Evolutionary conservation across 2,797 vertebrate species (phyloP), one percentile per base, ranked within the genome.

Genomic region (Columba guinea): DNA sequence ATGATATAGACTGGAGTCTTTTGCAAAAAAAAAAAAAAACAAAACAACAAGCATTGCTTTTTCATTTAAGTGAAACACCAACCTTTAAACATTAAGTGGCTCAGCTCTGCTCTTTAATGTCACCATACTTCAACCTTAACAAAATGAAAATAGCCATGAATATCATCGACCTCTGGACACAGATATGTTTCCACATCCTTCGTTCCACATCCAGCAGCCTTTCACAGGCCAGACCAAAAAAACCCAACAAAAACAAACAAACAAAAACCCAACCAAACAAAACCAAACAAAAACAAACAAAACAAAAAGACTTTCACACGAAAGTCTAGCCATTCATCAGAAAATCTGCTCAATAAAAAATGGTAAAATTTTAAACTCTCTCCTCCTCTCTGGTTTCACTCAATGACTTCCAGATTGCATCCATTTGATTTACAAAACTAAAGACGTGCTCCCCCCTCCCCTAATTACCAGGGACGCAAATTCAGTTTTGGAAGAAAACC

Each of bases 401-500:
- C 82, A 49, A 80, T 91, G 74, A 21, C 37, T 95, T 94, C 88
- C 90, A 89, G 84, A 93, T 84, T 93, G 74, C 34, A 81, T 24
- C 74, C 21, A 24, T 76, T 37, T 80, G 46, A 75, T 84, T 80
- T 64, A 20, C 22, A 32, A 78, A 89, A 93, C 37, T 46, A 64
- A 73, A 84, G 64, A 59, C 1, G 53, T 80, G 34, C 49, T 88
- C 13, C 30, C 41, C 37, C n/a, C 65, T 55, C 68, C 51, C 21
- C n/a, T 80, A 81, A 84, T 89, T 87, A 73, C 41, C 49, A 58
- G 69, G 77, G 74, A 60, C 60, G 63, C 85, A 81, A 73, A 87
- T 84, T 73, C 17, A 64, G 65, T 59, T 26, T 80, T 24, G 48
- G 74, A 87, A 84, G 51, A 56, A 87, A 91, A 77, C 14, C 48